Evolutionary conservation across 2,113 vertebrate genomes (phyloP).

Genomic region (Pelmatolapia mariae): DNA sequence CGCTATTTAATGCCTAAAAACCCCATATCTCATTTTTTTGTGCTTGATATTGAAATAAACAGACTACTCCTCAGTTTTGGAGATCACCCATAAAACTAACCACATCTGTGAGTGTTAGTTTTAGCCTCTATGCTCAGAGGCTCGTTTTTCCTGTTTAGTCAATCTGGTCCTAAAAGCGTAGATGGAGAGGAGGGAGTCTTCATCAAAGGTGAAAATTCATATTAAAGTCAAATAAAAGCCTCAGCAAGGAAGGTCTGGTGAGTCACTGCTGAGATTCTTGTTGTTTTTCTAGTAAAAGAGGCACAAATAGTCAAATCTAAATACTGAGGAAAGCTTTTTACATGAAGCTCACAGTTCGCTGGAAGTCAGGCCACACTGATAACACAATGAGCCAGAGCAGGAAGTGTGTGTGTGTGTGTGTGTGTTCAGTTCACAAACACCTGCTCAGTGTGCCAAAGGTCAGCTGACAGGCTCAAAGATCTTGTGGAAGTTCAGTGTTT

Average conservation of each 20-base stretch:
- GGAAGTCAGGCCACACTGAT: neutral
- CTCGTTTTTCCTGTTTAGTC: neutral
- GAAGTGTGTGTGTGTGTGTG: neutral
- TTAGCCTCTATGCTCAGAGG: neutral
- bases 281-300: neutral
- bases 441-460: conserved; percentile 8
- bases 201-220: neutral
- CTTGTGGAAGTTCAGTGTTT: neutral
- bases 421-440: conserved; percentile 6
- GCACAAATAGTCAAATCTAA: neutral
- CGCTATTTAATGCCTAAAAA: neutral
- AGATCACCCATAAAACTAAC: neutral
- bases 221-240: neutral
- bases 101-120: neutral
- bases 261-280: neutral
- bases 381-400: neutral
- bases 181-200: neutral
- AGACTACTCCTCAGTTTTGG: neutral
- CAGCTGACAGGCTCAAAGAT: neutral
- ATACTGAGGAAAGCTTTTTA: neutral
- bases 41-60: neutral
- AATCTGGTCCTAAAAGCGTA: neutral
- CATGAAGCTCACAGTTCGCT: neutral
- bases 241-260: neutral
- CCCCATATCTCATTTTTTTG: neutral